These are phyloP conservation scores for Campylomormyrus tamandua DNA, from an alignment of 2,113 vertebrate species.

Conservation along the genomic window DNA sequence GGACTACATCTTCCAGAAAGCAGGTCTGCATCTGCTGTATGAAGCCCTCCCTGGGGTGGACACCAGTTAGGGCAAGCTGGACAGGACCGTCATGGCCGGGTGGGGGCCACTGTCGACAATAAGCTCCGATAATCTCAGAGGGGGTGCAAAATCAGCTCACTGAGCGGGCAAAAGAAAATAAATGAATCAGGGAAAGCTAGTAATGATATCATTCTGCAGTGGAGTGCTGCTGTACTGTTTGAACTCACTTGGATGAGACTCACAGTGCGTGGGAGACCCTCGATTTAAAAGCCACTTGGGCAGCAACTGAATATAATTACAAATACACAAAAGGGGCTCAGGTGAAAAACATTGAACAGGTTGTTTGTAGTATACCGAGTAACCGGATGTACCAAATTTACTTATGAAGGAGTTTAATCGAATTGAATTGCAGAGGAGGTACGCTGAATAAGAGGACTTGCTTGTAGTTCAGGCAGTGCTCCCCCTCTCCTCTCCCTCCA, in stretches of 20 bases:
- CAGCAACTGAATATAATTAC: not conserved
- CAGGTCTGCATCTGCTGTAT: not conserved
- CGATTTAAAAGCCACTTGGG: not conserved
- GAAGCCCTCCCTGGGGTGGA: not conserved
- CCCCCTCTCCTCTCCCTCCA: conserved; percentile 25
- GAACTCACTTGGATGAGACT: not conserved
- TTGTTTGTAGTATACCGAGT: not conserved
- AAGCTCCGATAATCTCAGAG: not conserved
- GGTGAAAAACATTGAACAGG: not conserved
- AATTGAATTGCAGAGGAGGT: not conserved
- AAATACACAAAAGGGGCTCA: not conserved
- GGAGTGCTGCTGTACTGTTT: not conserved
- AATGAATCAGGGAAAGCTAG: not conserved
- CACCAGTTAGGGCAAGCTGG: not conserved
- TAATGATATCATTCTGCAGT: not conserved
- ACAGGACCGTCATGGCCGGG: not conserved
- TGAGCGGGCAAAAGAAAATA: not conserved
- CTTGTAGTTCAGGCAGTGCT: not conserved
- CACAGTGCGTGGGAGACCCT: not conserved
- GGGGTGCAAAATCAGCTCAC: not conserved
- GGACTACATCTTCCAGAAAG: not conserved
- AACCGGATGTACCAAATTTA: not conserved
- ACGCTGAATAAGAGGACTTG: not conserved
- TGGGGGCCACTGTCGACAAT: not conserved
- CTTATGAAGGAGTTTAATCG: not conserved